Evolutionary conservation across 2,888 invertebrate genomes (phyloP).

Genomic region (Tupiocoris notatus): DNA sequence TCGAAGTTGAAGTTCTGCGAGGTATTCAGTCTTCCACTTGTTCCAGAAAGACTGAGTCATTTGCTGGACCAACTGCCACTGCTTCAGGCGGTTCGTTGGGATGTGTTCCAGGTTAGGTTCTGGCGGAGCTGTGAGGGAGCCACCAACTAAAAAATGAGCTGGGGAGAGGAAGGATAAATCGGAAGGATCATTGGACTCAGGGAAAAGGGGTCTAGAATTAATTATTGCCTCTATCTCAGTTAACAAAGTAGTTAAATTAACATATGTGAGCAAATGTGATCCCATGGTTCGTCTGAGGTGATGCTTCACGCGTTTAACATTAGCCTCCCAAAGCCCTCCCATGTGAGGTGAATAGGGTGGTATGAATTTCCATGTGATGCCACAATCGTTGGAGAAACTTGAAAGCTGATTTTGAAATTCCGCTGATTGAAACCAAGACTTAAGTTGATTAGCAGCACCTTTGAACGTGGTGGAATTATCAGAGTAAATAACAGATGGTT

Average conservation of each 20-base stretch:
- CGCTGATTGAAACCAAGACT: background rate
- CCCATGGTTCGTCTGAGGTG: conserved; percentile 40
- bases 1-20: background rate
- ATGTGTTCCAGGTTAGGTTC: conserved; percentile 29
- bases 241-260: conserved; percentile 46
- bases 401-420: background rate
- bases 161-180: conserved; percentile 49
- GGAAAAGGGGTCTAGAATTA: background rate
- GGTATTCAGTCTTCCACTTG: background rate
- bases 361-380: background rate
- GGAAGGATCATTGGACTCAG: conserved; percentile 46
- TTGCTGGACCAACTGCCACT: background rate
- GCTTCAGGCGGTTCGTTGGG: background rate
- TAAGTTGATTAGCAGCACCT: background rate
- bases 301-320: background rate
- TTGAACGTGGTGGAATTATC: background rate
- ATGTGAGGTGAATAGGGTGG: background rate
- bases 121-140: conserved; percentile 42
- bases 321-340: background rate
- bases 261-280: conserved; percentile 16
- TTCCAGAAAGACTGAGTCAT: background rate
- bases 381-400: background rate
- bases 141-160: conserved; percentile 50
- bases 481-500: background rate
- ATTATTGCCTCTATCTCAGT: conserved; percentile 49